Base-by-base conservation (phyloP, 2,888 invertebrate species). In the Agrotis segetum region DNA sequence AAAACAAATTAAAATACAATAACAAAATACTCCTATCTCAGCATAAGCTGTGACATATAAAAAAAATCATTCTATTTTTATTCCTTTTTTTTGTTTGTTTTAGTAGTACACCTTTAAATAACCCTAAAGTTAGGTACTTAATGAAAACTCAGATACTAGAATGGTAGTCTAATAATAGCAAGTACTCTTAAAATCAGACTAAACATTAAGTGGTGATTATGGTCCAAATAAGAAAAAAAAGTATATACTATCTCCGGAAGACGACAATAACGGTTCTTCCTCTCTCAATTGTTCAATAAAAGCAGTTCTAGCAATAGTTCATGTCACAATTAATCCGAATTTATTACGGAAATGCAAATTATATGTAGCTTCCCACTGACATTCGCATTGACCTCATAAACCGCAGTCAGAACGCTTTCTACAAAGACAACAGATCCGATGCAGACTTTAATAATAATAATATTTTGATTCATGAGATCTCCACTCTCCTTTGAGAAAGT, bases 271-370 rank as follows among this genome's bases (percentile, higher is more conserved):
- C 77, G 81, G 71, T 71, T 78, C 77, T 76, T 62, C 53, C 50
- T 44, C 47, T 61, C 17, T 63, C 78, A 76, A 78, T 78, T 81
- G 77, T 78, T 55, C 66, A 78, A 78, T 78, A 78, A 67, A 81
- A 67, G n/a, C 24, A 60, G 55, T 60, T 49, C 76, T 66, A 65
- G 62, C 70, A 62, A 47, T 75, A 65, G 47, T 52, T 65, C 64
- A 71, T 65, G 72, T 77, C 72, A 81, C 67, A 81, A 79, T 81
- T 77, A 77, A 81, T 77, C 29, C 50, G 16, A 76, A 76, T 78
- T 80, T 80, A 76, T 78, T 64, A 77, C 71, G 77, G 77, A 81
- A 77, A 77, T 81, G 59, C 63, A 77, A 81, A 79, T 82, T 56
- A 67, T 64, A 56, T 40, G 40, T 11, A 40, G 46, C 73, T 34